These are phyloP conservation scores for Stenurella melanura DNA, from an alignment of 2,888 invertebrate species.

Conservation along the genomic window DNA sequence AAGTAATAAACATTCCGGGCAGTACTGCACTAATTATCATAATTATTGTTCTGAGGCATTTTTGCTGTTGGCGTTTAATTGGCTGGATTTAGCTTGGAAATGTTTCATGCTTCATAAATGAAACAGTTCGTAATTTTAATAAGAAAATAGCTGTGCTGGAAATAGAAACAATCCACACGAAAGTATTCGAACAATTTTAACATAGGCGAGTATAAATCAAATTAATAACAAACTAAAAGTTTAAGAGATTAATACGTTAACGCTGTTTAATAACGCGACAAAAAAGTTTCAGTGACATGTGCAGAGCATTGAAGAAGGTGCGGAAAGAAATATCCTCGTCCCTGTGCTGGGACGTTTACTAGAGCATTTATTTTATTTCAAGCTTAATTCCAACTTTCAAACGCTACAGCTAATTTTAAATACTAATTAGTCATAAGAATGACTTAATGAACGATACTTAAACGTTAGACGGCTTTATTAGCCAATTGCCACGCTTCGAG, in stretches of 20 bases:
- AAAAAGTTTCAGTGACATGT: conserved; percentile 25
- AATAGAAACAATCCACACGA: conserved; percentile 30
- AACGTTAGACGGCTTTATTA: background rate
- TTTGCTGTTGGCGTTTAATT: conserved; percentile 12
- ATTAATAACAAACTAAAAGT: conserved; percentile 27
- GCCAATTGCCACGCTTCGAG: background rate
- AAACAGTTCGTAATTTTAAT: conserved; percentile 30
- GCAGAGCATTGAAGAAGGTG: conserved; percentile 17
- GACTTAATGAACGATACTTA: conserved; percentile 4
- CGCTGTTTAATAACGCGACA: conserved; percentile 36
- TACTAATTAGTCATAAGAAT: conserved; percentile 7
- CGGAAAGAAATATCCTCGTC: conserved; percentile 33
- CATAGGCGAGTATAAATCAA: conserved; percentile 10
- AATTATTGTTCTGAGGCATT: conserved; percentile 7
- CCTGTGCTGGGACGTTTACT: background rate
- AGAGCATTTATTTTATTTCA: background rate
- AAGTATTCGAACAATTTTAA: conserved; percentile 19
- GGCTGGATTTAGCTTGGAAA: background rate
- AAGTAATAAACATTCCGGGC: conserved; percentile 4
- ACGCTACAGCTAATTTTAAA: conserved; percentile 7
- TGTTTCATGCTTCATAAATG: conserved; percentile 16
- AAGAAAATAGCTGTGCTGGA: conserved; percentile 31
- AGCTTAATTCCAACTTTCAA: conserved; percentile 1
- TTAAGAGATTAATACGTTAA: conserved; percentile 23
- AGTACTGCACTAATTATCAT: conserved; percentile 3